Conservation (phyloP, 2,888 invertebrate species). For the Lycaena phlaeas region DNA sequence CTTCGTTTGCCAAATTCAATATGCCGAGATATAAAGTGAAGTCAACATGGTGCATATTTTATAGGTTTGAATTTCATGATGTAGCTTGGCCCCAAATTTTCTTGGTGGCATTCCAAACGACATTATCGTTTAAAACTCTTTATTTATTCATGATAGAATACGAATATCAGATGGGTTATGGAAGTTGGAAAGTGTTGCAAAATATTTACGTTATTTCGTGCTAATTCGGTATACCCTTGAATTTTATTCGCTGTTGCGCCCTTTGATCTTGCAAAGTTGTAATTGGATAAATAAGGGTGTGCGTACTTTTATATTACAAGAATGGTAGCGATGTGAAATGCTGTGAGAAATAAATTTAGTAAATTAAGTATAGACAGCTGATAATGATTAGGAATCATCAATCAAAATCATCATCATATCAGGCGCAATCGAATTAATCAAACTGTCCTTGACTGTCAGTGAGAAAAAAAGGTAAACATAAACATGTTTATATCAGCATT, state of each 20-base stretch:
- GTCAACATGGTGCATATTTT: slow-evolving; percentile 7
- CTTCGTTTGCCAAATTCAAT: slow-evolving; percentile 3
- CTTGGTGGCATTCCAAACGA: slow-evolving; percentile 15
- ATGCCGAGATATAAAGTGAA: background rate
- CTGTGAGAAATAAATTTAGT: too few species aligned
- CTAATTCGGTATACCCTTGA: too few species aligned
- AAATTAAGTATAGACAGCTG: too few species aligned
- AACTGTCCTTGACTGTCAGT: too few species aligned
- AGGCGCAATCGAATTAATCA: too few species aligned
- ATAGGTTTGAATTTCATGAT: slow-evolving; percentile 14
- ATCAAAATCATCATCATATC: too few species aligned
- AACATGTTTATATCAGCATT: too few species aligned
- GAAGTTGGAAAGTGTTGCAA: background rate
- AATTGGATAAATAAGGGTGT: background rate
- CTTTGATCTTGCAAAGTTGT: background rate
- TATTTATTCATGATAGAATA: slow-evolving; percentile 11
- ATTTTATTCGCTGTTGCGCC: background rate
- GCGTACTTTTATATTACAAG: too few species aligned
- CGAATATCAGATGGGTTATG: background rate
- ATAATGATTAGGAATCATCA: too few species aligned
- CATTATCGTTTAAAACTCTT: slow-evolving; percentile 14
- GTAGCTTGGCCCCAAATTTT: slow-evolving; percentile 18
- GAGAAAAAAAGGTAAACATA: too few species aligned
- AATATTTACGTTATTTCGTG: slow-evolving; percentile 1
- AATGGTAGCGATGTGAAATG: too few species aligned